Evolutionary conservation across 2,888 invertebrate species (phyloP).

Genomic region (Alitta virens): DNA sequence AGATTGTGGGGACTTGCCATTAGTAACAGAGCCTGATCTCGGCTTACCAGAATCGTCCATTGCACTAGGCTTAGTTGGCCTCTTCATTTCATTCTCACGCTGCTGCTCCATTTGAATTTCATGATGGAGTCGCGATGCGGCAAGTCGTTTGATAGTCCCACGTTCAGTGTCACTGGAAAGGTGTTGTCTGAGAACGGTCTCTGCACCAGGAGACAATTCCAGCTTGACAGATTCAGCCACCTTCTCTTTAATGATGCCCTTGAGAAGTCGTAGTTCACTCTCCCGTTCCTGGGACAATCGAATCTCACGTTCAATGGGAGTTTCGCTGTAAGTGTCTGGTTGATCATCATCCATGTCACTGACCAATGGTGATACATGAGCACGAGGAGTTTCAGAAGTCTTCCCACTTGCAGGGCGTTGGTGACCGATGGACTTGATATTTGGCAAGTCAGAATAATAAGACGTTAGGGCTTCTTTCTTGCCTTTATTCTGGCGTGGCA

Average conservation of each 20-base stretch:
- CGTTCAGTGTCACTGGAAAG: constrained; percentile 19
- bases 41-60: background rate
- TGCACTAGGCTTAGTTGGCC: too few relatives aligned
- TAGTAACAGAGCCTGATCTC: constrained; percentile 20
- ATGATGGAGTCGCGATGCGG: constrained; percentile 73
- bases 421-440: too few relatives aligned
- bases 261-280: constrained; percentile 56
- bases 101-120: constrained; percentile 85
- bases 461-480: too few relatives aligned
- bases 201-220: background rate
- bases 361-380: background rate
- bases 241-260: constrained; percentile 23
- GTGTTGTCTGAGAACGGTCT: constrained; percentile 1
- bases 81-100: constrained; percentile 69
- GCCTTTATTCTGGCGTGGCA: background rate
- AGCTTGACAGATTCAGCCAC: background rate
- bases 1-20: constrained; percentile 10
- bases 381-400: background rate
- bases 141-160: constrained; percentile 51
- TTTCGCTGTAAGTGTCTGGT: constrained; percentile 44
- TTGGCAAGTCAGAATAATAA: too few relatives aligned
- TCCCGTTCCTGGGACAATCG: constrained; percentile 60
- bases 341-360: constrained; percentile 7
- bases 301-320: constrained; percentile 62
- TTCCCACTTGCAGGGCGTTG: background rate